These are phyloP conservation scores for Homalodisca vitripennis DNA, from an alignment of 1,140 invertebrate genomes.

Conservation along the genomic window DNA sequence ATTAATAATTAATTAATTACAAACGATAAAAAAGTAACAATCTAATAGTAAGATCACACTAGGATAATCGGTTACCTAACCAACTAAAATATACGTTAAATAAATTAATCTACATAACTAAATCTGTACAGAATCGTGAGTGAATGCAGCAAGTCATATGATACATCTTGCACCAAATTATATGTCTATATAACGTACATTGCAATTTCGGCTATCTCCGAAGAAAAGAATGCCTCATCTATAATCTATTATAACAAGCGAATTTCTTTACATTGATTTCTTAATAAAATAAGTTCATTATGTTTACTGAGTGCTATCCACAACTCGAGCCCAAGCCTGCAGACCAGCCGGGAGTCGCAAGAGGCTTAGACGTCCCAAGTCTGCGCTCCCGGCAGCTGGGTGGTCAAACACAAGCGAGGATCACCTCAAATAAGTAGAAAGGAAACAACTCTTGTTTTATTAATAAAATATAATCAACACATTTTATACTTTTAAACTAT, in stretches of 20 bases:
- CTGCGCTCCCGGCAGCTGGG: neutral
- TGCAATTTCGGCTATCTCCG: neutral
- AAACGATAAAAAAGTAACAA: slow-evolving; percentile 24
- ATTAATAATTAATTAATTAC: slow-evolving; percentile 20
- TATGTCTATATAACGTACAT: neutral
- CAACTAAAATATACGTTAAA: slow-evolving; percentile 1
- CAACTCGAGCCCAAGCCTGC: too few relatives aligned
- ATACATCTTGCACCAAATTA: slow-evolving; percentile 23
- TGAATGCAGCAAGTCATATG: neutral
- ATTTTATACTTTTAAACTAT: too few relatives aligned
- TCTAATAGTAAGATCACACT: slow-evolving; percentile 25
- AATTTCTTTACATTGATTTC: neutral
- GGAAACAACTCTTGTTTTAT: too few relatives aligned
- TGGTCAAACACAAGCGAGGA: neutral
- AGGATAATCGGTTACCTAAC: slow-evolving; percentile 5
- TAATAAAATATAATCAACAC: too few relatives aligned
- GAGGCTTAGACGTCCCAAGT: neutral
- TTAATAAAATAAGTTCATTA: neutral
- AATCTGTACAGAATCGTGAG: slow-evolving; percentile 18
- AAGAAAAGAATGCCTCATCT: slow-evolving; percentile 20
- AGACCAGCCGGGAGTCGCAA: neutral
- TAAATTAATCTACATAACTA: slow-evolving; percentile 22
- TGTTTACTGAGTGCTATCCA: neutral
- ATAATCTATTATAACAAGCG: neutral
- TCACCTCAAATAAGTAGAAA: neutral